These are phyloP conservation scores for Myrmecophaga tridactyla DNA, from an alignment of 2,113 vertebrate species.

Conservation along the genomic window DNA sequence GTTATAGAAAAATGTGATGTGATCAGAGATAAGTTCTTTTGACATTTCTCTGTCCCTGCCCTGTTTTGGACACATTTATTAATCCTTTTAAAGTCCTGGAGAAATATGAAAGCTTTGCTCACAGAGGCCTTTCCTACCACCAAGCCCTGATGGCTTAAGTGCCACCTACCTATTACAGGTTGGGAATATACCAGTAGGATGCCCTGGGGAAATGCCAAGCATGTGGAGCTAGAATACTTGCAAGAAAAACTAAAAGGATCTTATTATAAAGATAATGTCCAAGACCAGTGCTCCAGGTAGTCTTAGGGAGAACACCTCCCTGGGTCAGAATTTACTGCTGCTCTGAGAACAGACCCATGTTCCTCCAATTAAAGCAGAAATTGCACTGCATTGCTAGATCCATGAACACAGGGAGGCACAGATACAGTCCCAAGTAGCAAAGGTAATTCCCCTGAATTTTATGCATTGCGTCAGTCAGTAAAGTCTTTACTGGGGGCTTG, in stretches of 20 bases:
- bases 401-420: neutral
- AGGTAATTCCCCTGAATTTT: neutral
- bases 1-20: neutral
- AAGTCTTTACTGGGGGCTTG: neutral
- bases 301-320: neutral
- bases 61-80: neutral
- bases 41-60: neutral
- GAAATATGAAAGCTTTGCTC: neutral
- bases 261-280: neutral
- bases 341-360: neutral
- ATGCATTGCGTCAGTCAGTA: accelerated
- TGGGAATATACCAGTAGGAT: neutral
- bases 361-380: neutral
- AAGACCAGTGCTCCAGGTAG: neutral
- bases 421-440: accelerated
- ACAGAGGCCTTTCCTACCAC: neutral
- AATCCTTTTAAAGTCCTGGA: neutral
- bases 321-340: neutral
- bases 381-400: accelerated
- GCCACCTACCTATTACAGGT: accelerated
- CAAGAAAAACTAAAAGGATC: neutral
- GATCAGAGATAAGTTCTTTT: neutral
- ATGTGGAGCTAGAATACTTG: neutral
- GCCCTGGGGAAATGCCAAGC: neutral
- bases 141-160: no score